Conservation (phyloP, 2,888 invertebrate species). For the Calameuta pallipes region DNA sequence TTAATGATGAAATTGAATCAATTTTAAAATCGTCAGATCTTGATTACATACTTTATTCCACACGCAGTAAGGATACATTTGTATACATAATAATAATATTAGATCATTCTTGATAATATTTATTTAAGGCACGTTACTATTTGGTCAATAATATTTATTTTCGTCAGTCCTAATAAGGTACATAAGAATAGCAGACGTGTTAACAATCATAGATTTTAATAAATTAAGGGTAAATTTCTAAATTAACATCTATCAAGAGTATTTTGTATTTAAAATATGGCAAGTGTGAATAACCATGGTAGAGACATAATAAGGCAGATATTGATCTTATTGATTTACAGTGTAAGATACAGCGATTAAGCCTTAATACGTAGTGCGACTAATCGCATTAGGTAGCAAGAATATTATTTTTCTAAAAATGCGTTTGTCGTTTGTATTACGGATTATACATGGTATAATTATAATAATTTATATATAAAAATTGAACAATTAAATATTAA, state of each 20-base stretch:
- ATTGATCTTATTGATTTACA: background rate
- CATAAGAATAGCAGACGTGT: background rate
- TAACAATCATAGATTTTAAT: background rate
- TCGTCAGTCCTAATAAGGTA: background rate
- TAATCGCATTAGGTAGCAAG: background rate
- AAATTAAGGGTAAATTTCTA: background rate
- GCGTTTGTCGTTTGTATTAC: background rate
- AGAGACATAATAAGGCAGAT: background rate
- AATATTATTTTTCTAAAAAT: constrained; percentile 1
- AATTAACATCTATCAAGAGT: background rate
- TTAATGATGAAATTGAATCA: no score
- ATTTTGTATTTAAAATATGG: background rate
- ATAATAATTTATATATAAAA: background rate
- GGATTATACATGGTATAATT: constrained; percentile 3
- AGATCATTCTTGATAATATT: background rate
- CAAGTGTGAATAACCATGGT: background rate
- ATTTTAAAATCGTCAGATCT: no score
- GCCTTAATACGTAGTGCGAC: background rate
- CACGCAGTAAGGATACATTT: background rate
- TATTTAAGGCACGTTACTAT: background rate
- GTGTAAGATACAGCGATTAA: background rate
- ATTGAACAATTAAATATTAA: constrained; percentile 2
- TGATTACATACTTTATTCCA: no score
- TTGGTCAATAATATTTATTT: background rate
- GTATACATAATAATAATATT: background rate